Evolutionary conservation across 1,140 invertebrate species (phyloP).

Genomic region (Drosophila sp.): DNA sequence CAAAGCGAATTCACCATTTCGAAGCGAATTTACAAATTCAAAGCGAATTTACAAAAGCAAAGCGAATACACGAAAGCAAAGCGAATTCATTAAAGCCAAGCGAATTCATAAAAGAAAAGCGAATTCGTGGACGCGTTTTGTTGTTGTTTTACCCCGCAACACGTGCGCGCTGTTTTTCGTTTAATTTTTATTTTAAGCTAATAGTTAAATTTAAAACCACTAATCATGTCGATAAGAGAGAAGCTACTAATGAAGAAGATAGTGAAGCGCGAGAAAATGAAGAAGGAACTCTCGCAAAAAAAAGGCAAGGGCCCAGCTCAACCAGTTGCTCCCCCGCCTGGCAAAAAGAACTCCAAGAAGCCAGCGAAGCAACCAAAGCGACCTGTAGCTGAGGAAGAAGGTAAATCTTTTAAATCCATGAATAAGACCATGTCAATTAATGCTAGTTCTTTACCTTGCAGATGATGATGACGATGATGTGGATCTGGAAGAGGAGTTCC

Average conservation of each 20-base stretch:
- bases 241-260: conserved; percentile 91
- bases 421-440: background rate
- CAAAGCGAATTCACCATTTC: no score
- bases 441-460: background rate
- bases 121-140: background rate
- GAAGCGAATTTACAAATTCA: no score
- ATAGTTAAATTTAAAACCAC: conserved; percentile 11
- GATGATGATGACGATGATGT: conserved; percentile 20
- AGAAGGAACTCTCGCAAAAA: conserved; percentile 85
- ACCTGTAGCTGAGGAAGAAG: conserved; percentile 38
- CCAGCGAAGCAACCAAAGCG: conserved; percentile 22
- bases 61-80: no score
- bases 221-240: conserved; percentile 89
- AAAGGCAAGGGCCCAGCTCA: conserved; percentile 74
- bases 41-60: no score
- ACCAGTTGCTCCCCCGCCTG: conserved; percentile 3
- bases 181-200: conserved; percentile 35
- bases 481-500: conserved; percentile 66
- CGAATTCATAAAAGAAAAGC: no score
- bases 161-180: conserved; percentile 60
- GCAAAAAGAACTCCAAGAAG: conserved; percentile 32
- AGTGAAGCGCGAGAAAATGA: conserved; percentile 89
- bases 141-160: conserved; percentile 37
- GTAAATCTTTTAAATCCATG: conserved; percentile 1
- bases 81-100: no score